Conservation (phyloP, 64 coral and sea anemone genomes). For the Stichodactyla helianthus region DNA sequence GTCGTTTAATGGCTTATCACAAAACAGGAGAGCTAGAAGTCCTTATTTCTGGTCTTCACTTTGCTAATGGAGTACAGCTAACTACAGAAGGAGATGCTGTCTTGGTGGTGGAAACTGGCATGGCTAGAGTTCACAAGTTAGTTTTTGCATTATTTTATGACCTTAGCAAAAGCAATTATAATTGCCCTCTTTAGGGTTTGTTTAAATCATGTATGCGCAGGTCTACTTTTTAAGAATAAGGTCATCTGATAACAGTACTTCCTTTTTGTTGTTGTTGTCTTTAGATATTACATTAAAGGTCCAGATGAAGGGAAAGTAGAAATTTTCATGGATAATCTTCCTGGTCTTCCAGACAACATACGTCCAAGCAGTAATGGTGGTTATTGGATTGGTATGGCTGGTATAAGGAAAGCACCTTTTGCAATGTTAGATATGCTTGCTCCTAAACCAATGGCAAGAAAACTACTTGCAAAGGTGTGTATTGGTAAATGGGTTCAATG, state of each 20-base stretch:
- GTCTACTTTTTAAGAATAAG: not conserved
- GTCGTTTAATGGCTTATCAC: conserved; percentile 71
- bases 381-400: conserved; percentile 71
- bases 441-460: conserved; percentile 46
- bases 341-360: conserved; percentile 83
- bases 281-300: conserved; percentile 82
- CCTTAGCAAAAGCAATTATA: too few relatives aligned
- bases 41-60: conserved; percentile 54
- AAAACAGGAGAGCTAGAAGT: conserved; percentile 82
- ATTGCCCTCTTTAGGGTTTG: not conserved
- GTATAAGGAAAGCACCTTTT: conserved; percentile 45
- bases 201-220: too few relatives aligned
- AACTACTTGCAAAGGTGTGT: conserved; percentile 66
- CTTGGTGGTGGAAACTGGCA: conserved; percentile 43
- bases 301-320: conserved; percentile 76
- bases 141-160: not conserved
- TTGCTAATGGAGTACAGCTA: conserved; percentile 91
- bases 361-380: conserved; percentile 63
- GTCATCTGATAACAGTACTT: too few relatives aligned
- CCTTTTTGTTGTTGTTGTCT: too few relatives aligned
- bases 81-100: conserved; percentile 78
- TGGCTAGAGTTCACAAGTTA: conserved; percentile 73
- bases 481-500: too few relatives aligned
- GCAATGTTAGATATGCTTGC: conserved; percentile 26
- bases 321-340: conserved; percentile 78